Evolutionary conservation across 2,888 invertebrate species (phyloP), one percentile per base, ranked within the genome.

Genomic region (Eledona agricola): DNA sequence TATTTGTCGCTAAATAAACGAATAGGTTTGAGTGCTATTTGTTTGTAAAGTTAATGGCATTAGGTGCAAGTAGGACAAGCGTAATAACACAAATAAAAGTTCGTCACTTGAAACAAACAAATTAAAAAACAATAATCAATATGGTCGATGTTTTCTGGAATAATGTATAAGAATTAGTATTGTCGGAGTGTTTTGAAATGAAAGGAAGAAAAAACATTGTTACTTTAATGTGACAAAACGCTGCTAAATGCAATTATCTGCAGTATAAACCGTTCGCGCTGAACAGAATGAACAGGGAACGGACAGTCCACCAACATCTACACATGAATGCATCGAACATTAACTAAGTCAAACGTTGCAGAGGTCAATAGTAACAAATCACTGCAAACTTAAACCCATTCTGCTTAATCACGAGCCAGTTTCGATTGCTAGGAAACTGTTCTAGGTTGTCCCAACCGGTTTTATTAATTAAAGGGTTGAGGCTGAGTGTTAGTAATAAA

Each of bases 231-330:
- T 32, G 45, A 31, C 23, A 43, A 32, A 31, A 22, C 31, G 22
- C 31, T 43, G 26, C 42, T 15, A 42, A 42, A 50, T 50, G 28
- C 32, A 42, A 50, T 51, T 43, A 51, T 10, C 15, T 26, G 28
- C 4, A 34, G 32, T 13, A 35, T 9, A 16, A 25, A 40, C 15
- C 23, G 13, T 40, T 25, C 4, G 19, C 20, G 43, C 29, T 42
- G 4, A 15, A 29, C 17, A 37, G 47, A 37, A 47, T 20, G 29
- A 35, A 38, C 12, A 38, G n/a, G 11, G n/a, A 28, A 9, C 16
- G 38, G 49, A 49, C 19, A 25, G 12, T 5, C 42, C 42, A 9
- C 15, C 20, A 23, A 43, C 43, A 23, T 32, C 19, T 32, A 34
- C 32, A 50, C 40, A 40, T 38, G 11, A 38, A 38, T 7, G 28